Evolutionary conservation across 2,113 vertebrate genomes (phyloP).

Genomic region (Polypterus bichir): DNA sequence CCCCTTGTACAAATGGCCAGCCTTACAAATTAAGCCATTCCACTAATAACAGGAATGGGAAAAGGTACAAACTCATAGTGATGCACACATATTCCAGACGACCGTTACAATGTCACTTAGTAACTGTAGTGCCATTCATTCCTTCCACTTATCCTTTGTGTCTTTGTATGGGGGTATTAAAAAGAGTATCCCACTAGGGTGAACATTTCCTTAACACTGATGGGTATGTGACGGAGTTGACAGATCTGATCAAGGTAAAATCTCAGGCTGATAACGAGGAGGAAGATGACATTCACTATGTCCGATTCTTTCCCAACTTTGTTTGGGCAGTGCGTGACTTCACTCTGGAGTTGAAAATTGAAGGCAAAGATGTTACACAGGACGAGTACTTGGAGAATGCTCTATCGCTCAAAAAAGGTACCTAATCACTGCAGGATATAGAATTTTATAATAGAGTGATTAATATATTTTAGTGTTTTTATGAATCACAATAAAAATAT

Average conservation of each 20-base stretch:
- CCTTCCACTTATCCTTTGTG: no score
- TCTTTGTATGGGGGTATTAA: no score
- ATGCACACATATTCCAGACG: no score
- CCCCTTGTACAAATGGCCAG: no score
- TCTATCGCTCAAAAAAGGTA: slow-evolving; percentile 28
- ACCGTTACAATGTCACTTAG: no score
- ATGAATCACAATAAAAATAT: no score
- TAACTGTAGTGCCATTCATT: no score
- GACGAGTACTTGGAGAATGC: slow-evolving; percentile 37
- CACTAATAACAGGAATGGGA: no score
- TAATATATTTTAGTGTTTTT: not conserved
- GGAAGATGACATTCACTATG: slow-evolving; percentile 14
- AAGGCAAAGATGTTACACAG: slow-evolving; percentile 13
- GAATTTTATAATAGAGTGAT: not conserved
- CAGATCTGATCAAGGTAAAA: slow-evolving; percentile 26
- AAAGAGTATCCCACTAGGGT: not conserved
- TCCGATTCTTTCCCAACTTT: slow-evolving; percentile 30
- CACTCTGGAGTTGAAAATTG: slow-evolving; percentile 25
- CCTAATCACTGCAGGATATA: not conserved
- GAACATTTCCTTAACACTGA: slow-evolving; percentile 6
- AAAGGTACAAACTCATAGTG: no score
- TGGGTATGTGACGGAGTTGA: slow-evolving; percentile 27
- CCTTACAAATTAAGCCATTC: no score
- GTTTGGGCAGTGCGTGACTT: slow-evolving; percentile 28
- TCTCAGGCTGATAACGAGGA: not conserved